Base-by-base conservation (phyloP, 2,888 invertebrate species). In the Helobdella robusta region DNA sequence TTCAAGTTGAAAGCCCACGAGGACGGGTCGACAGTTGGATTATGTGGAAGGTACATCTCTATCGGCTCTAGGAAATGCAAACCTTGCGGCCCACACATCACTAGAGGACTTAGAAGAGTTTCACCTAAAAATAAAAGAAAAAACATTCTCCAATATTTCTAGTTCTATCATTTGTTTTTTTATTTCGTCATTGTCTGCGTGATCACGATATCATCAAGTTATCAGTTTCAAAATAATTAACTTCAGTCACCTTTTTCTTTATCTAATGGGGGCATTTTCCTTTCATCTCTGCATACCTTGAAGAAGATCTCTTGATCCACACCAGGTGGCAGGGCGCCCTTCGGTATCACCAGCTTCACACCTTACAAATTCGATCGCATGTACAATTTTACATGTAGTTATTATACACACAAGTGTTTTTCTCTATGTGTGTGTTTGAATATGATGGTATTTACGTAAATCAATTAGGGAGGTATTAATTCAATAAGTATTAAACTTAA, bases 81-180 rank as follows among this genome's bases (percentile, higher is more conserved):
- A 71, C 93, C 84, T 82, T 91, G 91, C 30, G 94, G 94, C 68
- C 94, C 93, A 82, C 93, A 94, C 89, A 93, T 91, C 76, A 94
- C 92, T 75, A 93, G 84, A 68, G 93, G 93, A 75, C 91, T 91
- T 74, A 93, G 84, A 84, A 93, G 86, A 70, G 90, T 89, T 84
- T 94, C 93, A 85, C 92, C 91, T 91, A 28, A 4, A 4, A n/a
- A n/a, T n/a, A n/a, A n/a, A n/a, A n/a, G n/a, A n/a, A n/a, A n/a
- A n/a, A n/a, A n/a, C n/a, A n/a, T n/a, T n/a, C n/a, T n/a, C n/a
- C n/a, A n/a, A n/a, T n/a, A n/a, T n/a, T n/a, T n/a, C n/a, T n/a
- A n/a, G n/a, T n/a, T n/a, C n/a, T n/a, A n/a, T n/a, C n/a, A n/a
- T n/a, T n/a, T n/a, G n/a, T n/a, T n/a, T n/a, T n/a, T n/a, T n/a